phyloP scores from a whole-genome alignment of 2,888 invertebrate genomes.

The Drosophila cognata region DNA sequence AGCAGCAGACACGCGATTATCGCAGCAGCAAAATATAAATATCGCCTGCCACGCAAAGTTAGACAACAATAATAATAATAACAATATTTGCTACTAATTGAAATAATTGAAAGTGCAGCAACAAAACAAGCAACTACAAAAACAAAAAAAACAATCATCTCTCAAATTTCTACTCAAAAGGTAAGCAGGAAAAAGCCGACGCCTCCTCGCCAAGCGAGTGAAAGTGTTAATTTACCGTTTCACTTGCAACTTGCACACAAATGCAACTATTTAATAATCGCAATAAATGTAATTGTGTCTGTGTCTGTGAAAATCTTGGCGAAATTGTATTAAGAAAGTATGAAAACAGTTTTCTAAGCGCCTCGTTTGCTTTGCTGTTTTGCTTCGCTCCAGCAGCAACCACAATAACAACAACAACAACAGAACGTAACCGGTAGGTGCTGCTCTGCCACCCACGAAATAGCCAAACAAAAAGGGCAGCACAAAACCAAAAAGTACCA shows the following conservation, averaged over 20 bases:
- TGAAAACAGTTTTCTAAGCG: conserved; percentile 50
- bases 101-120: conserved; percentile 36
- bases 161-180: conserved; percentile 35
- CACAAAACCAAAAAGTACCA: conserved; percentile 38
- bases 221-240: conserved; percentile 64
- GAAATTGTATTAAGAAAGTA: conserved; percentile 20
- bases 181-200: conserved; percentile 70
- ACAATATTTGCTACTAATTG: conserved; percentile 30
- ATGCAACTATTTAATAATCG: conserved; percentile 9
- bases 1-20: conserved; percentile 60
- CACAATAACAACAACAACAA: conserved; percentile 41
- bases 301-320: conserved; percentile 36
- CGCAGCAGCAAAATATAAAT: conserved; percentile 39
- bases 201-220: conserved; percentile 67
- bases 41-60: conserved; percentile 47
- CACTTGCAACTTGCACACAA: conserved; percentile 17
- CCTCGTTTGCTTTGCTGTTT: conserved; percentile 60
- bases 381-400: conserved; percentile 55
- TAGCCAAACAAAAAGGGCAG: conserved; percentile 69
- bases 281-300: conserved; percentile 27
- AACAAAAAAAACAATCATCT: conserved; percentile 31
- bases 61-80: conserved; percentile 35
- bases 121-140: conserved; percentile 5
- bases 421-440: conserved; percentile 74
- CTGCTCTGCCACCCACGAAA: conserved; percentile 70